Evolutionary conservation across 2,113 vertebrate genomes (phyloP), one percentile per base, ranked within the genome.

Genomic region (Okapia johnstoni): DNA sequence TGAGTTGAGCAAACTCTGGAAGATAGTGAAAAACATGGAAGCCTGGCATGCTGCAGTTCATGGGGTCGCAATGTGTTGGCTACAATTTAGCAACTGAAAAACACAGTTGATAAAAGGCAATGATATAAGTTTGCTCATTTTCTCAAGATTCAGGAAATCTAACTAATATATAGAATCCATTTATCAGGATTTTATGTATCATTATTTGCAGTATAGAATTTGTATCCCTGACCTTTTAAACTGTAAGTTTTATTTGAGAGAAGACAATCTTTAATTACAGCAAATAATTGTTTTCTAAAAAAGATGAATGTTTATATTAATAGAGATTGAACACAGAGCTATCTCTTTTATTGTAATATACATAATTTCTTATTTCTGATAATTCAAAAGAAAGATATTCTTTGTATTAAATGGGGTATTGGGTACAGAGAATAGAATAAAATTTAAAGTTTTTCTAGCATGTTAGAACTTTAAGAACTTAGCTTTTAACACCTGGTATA

Each of bases 311-410:
- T 46, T 83, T 88, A 12, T 76, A 23, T 36, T 91, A 70, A 79
- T 13, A 60, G 25, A 83, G 13, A 88, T 61, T 40, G 63, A 97
- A 80, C 26, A 61, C 30, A 81, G 5, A 23, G 66, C 58, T 94
- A 2, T 61, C 11, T 55, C 73, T 16, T 30, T 77, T 86, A 48
- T n/a, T 70, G 1, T 58, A n/a, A 46, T 6, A 40, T 77, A 55
- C 52, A 90, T 87, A 86, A 50, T 66, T 94, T 90, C 76, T 55
- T 66, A 79, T 89, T 90, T 95, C 19, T 88, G 9, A 76, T 96
- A 87, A 33, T 88, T 85, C 43, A 63, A 1, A 94, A 40, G 11
- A 50, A 90, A 93, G 4, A 54, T 50, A 66, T 73, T 70, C 10
- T 77, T 92, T 84, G 10, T 92, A n/a, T 60, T 91, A 88, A 89